These are phyloP conservation scores for Melipona bicolor DNA, from an alignment of 2,888 invertebrate genomes.

Conservation along the genomic window DNA sequence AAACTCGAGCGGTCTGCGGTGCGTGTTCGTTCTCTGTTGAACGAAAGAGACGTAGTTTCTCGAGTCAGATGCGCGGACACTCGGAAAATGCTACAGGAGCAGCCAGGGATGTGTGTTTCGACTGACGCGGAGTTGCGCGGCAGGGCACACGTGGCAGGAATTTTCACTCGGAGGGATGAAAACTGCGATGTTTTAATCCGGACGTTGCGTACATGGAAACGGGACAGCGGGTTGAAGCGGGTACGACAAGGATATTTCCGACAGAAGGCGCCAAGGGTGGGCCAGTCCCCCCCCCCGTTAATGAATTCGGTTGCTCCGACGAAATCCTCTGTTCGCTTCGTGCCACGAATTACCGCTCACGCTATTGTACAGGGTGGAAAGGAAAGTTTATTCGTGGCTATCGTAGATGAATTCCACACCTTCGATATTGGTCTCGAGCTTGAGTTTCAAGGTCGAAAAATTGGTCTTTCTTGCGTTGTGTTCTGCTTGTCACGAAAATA, in stretches of 20 bases:
- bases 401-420: no score
- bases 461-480: no score
- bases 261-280: background rate
- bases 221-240: conserved; percentile 48
- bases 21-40: background rate
- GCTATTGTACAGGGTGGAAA: background rate
- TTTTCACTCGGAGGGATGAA: conserved; percentile 50
- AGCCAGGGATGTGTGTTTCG: conserved; percentile 1
- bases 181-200: conserved; percentile 56
- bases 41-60: conserved; percentile 23
- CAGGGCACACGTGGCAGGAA: conserved; percentile 21
- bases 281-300: conserved; percentile 12
- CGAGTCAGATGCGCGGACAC: conserved; percentile 4
- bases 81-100: background rate
- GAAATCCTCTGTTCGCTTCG: conserved; percentile 27
- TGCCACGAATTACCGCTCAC: background rate
- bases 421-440: no score
- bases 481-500: no score
- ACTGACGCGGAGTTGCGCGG: conserved; percentile 6
- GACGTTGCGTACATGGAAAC: conserved; percentile 37
- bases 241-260: conserved; percentile 42
- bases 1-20: no score
- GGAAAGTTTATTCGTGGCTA: no score
- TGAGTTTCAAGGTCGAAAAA: no score
- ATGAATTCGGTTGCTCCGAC: conserved; percentile 34